Evolutionary conservation across 2,797 vertebrate species (phyloP).

Genomic region (Nyctalus aviator): DNA sequence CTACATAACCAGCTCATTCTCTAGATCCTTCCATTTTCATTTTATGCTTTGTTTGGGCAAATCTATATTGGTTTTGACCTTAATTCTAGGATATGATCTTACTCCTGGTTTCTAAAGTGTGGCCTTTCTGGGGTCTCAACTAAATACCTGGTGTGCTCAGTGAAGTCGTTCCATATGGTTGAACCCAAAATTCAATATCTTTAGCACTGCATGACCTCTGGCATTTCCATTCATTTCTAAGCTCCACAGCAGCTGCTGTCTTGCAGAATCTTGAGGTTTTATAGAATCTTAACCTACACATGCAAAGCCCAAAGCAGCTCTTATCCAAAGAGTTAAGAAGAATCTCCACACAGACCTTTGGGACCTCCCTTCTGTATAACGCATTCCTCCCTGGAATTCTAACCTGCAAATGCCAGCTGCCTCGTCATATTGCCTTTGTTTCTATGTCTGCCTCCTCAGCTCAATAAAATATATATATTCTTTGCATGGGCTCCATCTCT

Average conservation of each 20-base stretch:
- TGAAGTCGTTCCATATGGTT: neutral
- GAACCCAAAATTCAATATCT: neutral
- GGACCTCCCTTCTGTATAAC: neutral
- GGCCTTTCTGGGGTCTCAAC: neutral
- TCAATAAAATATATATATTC: neutral
- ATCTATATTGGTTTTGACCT: neutral
- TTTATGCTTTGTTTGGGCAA: conserved; percentile 4
- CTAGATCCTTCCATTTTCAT: conserved; percentile 14
- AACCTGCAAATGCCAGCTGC: neutral
- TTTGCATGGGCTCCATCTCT: neutral
- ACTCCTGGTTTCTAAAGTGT: neutral
- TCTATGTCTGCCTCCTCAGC: neutral
- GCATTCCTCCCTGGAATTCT: neutral
- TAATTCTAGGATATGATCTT: neutral
- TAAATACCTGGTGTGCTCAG: neutral
- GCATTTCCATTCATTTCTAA: neutral
- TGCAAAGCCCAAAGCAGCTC: neutral
- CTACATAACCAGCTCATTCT: neutral
- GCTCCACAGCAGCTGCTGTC: neutral
- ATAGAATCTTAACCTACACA: neutral
- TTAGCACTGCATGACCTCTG: neutral
- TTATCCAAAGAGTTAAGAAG: neutral
- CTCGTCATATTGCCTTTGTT: neutral
- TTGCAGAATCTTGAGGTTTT: neutral
- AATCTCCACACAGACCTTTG: neutral